Evolutionary conservation across 2,797 vertebrate genomes (phyloP), one percentile per base, ranked within the genome.

Genomic region (Spheniscus humboldti): DNA sequence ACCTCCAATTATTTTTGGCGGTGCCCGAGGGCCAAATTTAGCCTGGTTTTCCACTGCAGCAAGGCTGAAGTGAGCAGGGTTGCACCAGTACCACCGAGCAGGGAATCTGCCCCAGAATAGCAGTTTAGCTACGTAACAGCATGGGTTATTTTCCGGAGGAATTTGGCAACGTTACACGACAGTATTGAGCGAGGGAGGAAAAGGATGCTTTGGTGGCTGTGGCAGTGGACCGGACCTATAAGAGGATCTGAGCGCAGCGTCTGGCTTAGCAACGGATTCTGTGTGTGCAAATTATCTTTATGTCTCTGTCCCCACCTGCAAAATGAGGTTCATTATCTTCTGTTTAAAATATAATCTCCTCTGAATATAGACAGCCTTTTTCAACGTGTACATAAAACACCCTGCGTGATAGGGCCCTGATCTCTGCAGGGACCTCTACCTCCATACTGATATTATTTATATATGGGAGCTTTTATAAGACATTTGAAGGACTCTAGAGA

Each of bases 251-350:
- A 81, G 95, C 27, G 4, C 77, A 5, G 88, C 13, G 43, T 27
- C 75, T 92, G 92, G 73, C 67, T 71, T 18, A 81, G 82, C 91
- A 48, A 45, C 7, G 43, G 59, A 3, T 75, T 43, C 72, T 47
- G 39, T 11, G 18, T 15, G 87, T 59, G 80, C 94, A 94, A 83
- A 94, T 95, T 82, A 75, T 96, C 90, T 92, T 91, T 88, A 79
- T 94, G 80, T 56, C 78, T 85, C 82, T 76, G 76, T 88, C 83
- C 94, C 87, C 94, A 92, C 90, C 95, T 95, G 94, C 94, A 92
- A 83, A 92, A 95, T 95, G 90, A 94, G 90, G 67, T 92, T 94
- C 84, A 92, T 96, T 95, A 94, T 96, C 95, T 94, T 14, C 83
- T 92, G 76, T 88, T 92, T 88, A 64, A 95, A 95, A 92, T 86